These are phyloP conservation scores for Coregonus clupeaformis DNA, from an alignment of 2,113 vertebrate species.

Conservation along the genomic window DNA sequence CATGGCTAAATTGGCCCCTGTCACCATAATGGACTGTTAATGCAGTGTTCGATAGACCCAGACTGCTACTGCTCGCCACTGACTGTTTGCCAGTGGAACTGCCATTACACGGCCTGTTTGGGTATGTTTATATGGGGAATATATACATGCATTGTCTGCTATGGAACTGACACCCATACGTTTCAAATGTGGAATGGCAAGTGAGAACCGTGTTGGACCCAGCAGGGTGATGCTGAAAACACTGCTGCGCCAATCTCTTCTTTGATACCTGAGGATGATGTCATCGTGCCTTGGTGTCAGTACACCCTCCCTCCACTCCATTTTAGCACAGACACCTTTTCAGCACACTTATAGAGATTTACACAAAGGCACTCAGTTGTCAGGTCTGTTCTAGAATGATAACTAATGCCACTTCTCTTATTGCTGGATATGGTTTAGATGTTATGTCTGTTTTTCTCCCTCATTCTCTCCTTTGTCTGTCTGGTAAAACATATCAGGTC, in stretches of 20 bases:
- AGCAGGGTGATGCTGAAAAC: slow-evolving; percentile 53
- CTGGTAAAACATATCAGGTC: not conserved
- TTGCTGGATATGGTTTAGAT: too few species aligned
- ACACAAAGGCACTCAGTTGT: too few species aligned
- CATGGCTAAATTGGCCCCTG: slow-evolving; percentile 15
- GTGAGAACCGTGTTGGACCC: slow-evolving; percentile 37
- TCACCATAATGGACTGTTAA: not conserved
- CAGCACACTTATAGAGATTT: slow-evolving; percentile 8
- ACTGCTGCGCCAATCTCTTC: slow-evolving; percentile 72
- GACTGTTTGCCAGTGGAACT: slow-evolving; percentile 25
- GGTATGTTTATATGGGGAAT: slow-evolving; percentile 43
- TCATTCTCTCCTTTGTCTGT: not conserved
- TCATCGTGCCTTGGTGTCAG: slow-evolving; percentile 67
- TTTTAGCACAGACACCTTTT: slow-evolving; percentile 28
- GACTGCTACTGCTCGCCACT: slow-evolving; percentile 22
- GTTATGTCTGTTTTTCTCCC: not conserved
- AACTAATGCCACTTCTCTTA: not conserved
- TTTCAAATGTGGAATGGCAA: slow-evolving; percentile 48
- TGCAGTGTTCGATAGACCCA: not conserved
- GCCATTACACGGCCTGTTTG: slow-evolving; percentile 35
- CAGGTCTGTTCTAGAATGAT: not conserved
- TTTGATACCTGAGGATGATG: slow-evolving; percentile 72
- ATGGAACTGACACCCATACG: slow-evolving; percentile 45
- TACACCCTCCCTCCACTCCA: slow-evolving; percentile 18
- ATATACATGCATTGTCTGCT: slow-evolving; percentile 36